Base-by-base conservation (phyloP, 2,888 invertebrate species). In the Parnassius orleans region DNA sequence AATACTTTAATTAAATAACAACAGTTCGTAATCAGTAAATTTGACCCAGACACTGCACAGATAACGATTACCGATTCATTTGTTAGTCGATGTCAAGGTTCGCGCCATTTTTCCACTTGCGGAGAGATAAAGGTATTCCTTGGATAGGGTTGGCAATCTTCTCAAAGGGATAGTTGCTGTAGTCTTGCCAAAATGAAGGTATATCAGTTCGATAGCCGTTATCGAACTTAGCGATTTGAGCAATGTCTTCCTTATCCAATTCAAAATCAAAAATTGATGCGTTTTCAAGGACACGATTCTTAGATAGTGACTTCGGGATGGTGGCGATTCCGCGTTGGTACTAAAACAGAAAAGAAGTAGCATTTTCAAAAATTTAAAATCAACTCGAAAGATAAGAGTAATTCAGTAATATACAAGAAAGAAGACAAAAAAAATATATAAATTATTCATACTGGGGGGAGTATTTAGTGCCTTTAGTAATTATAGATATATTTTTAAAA, bases 231-330 rank as follows among this genome's bases (percentile, higher is more conserved):
- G 79, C 75, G 0, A 89, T 42, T 0, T 69, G 65, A 3, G 70
- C 73, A 5, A 81, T 55, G 43, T 88, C 89, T 1, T 66, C 68
- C 0, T 65, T 54, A 51, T 83, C 80, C 7, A 89, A 68, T 43
- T 72, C 66, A 64, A 88, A 88, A 66, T 88, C 87, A 69, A 88
- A 88, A 12, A 88, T 85, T 2, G 81, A 76, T 0, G 83, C 87
- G 69, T 89, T 89, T 59, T 88, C 87, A 0, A 84, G 7, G 0
- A 81, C 77, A 0, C 88, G 71, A 1, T 69, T 62, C 43, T 76
- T 79, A 0, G 87, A 83, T 0, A 84, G 61, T 0, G 86, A 85
- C 65, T 89, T 89, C 5, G 89, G 89, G 7, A 88, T 75, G 12
- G 73, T 71, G 9, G 78, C 69, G 1, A 89, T 68, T 9, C 82